Evolutionary conservation across 2,888 invertebrate species (phyloP).

Genomic region (Megaustenia siamemsis): DNA sequence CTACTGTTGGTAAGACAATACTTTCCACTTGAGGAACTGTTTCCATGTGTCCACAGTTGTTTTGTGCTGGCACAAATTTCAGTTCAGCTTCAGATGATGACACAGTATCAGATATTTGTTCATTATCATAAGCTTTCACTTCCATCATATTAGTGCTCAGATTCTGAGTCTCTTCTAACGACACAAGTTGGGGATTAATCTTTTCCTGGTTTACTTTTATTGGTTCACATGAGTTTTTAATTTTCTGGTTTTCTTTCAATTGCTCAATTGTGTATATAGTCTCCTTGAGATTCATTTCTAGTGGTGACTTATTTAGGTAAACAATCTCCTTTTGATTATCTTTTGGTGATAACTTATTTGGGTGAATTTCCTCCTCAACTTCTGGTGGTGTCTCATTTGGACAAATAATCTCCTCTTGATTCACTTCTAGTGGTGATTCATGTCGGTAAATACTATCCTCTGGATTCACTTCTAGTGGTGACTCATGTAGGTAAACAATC

Average conservation of each 20-base stretch:
- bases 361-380: too few relatives aligned
- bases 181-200: not conserved
- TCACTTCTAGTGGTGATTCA: too few relatives aligned
- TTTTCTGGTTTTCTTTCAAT: not conserved
- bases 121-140: not conserved
- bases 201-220: not conserved
- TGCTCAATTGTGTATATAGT: too few relatives aligned
- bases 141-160: not conserved
- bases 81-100: not conserved
- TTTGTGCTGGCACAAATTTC: not conserved
- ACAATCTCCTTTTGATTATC: too few relatives aligned
- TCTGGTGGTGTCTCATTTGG: too few relatives aligned
- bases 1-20: not conserved
- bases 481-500: too few relatives aligned
- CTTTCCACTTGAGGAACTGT: not conserved
- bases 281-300: too few relatives aligned
- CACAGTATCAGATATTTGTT: not conserved
- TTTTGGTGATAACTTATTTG: too few relatives aligned
- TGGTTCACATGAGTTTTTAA: not conserved
- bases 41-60: not conserved
- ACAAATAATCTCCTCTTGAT: too few relatives aligned
- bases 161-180: not conserved
- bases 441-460: too few relatives aligned
- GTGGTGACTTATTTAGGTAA: too few relatives aligned
- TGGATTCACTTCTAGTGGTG: too few relatives aligned